Evolutionary conservation across 2,113 vertebrate species (phyloP).

Genomic region (Campylomormyrus numenius): DNA sequence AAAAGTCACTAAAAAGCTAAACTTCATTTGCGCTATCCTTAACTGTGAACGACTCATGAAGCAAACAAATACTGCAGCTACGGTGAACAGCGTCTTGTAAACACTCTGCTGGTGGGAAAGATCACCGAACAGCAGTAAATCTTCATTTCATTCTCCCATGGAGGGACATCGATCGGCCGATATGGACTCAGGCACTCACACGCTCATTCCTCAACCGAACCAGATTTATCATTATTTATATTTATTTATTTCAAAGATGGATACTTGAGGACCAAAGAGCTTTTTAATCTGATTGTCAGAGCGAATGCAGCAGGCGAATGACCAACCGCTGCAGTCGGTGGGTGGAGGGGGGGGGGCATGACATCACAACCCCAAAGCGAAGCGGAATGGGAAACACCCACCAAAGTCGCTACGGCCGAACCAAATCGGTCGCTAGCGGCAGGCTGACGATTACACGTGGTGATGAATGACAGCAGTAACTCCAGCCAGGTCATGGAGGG

Average conservation of each 20-base stretch:
- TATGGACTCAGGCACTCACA: not conserved
- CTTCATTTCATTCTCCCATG: not conserved
- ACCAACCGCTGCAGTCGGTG: not conserved
- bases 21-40: not conserved
- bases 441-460: not conserved
- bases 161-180: not conserved
- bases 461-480: not conserved
- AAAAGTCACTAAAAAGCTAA: not conserved
- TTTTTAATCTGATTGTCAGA: slow-evolving; percentile 55
- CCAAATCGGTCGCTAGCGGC: not conserved
- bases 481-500: not conserved
- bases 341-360: not conserved
- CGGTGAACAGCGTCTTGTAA: not conserved
- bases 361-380: not conserved
- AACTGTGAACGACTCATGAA: not conserved
- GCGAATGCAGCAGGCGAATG: slow-evolving; percentile 42
- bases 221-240: not conserved
- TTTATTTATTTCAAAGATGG: slow-evolving; percentile 4
- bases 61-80: not conserved
- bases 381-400: not conserved
- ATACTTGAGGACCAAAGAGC: slow-evolving; percentile 38
- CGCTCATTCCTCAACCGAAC: not conserved
- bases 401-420: not conserved
- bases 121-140: not conserved
- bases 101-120: not conserved